A percentile compares a stretch with the other conserved stretches of the same genome.
phyloP scores from a whole-genome alignment of 2,888 invertebrate genomes.

The Prosapia bicincta region DNA sequence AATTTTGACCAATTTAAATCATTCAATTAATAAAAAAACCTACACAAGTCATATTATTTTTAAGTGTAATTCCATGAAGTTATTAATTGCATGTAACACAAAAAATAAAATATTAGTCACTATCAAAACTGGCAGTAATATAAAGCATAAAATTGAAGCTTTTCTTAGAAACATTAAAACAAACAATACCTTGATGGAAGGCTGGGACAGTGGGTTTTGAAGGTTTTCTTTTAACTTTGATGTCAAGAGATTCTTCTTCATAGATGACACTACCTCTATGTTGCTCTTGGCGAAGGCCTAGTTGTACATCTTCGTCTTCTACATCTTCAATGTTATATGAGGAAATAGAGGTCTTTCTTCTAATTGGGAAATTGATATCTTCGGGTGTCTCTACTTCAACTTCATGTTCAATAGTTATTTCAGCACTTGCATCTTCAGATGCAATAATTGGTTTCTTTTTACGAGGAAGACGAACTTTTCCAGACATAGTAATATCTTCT shows the following conservation, averaged over 20 bases:
- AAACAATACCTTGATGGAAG: constrained; percentile 41
- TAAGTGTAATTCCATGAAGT: too few species aligned
- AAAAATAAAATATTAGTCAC: not conserved
- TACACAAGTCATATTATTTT: too few species aligned
- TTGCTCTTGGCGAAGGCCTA: constrained; percentile 40
- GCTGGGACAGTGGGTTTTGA: constrained; percentile 41
- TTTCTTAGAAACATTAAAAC: not conserved
- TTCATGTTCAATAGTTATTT: constrained; percentile 64
- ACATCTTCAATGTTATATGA: constrained; percentile 59
- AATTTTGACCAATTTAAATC: too few species aligned
- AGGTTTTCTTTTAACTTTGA: constrained; percentile 64
- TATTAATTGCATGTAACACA: too few species aligned
- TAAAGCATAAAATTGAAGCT: constrained; percentile 4
- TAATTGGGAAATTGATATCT: constrained; percentile 45
- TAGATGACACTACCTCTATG: constrained; percentile 48
- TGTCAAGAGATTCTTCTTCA: constrained; percentile 65
- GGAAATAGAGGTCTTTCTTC: constrained; percentile 40
- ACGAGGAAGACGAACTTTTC: constrained; percentile 70
- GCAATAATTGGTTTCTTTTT: constrained; percentile 69
- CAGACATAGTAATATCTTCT: constrained; percentile 83
- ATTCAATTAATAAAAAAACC: too few species aligned
- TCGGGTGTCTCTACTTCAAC: constrained; percentile 53
- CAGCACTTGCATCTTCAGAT: constrained; percentile 67
- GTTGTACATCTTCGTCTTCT: constrained; percentile 57
- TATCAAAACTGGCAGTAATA: not conserved